These are phyloP conservation scores for Actenoides hombroni DNA, from an alignment of 2,113 vertebrate species.

Conservation along the genomic window DNA sequence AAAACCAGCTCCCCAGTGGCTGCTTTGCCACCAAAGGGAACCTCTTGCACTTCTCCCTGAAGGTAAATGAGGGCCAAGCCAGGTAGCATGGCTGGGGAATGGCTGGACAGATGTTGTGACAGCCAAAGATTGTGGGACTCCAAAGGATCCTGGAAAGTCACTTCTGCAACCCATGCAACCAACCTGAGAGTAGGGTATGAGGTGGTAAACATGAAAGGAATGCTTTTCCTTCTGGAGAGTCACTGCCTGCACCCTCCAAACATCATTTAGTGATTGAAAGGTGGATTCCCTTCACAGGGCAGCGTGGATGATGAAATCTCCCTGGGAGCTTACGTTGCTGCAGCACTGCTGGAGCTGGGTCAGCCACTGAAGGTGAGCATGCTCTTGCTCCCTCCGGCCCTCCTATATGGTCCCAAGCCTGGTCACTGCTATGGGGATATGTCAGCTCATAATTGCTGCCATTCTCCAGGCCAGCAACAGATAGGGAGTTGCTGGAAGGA, in stretches of 20 bases:
- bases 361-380: conserved; percentile 62
- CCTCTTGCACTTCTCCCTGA: conserved; percentile 78
- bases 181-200: background rate
- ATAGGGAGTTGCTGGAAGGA: background rate
- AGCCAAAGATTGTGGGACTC: background rate
- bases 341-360: conserved; percentile 82
- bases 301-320: conserved; percentile 80
- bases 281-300: conserved; percentile 64
- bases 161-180: background rate
- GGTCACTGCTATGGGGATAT: fast-evolving
- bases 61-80: conserved; percentile 69
- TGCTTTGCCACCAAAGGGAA: conserved; percentile 80
- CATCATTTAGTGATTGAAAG: background rate
- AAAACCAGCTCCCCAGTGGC: conserved; percentile 72
- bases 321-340: conserved; percentile 79
- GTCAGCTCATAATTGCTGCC: background rate
- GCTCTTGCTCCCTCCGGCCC: fast-evolving
- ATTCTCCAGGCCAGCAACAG: background rate
- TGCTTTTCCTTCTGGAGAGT: background rate
- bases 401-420: fast-evolving
- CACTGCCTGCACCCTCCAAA: background rate
- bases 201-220: background rate
- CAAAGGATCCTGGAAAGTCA: background rate
- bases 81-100: background rate
- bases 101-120: background rate